phyloP scores from a whole-genome alignment of 2,113 vertebrate species.

The Pelmatolapia mariae region DNA sequence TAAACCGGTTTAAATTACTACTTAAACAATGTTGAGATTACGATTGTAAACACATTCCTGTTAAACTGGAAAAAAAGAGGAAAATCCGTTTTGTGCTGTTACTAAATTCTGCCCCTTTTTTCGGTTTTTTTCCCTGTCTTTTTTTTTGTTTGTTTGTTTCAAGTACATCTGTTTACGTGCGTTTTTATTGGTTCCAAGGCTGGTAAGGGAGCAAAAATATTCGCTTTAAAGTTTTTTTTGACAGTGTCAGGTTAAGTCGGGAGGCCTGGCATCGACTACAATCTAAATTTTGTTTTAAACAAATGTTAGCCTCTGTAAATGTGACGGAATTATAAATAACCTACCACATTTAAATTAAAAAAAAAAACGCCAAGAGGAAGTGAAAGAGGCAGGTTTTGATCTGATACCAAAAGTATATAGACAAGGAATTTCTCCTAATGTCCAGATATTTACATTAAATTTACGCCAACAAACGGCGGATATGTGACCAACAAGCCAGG shows the following conservation, averaged over 20 bases:
- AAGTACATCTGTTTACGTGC: background rate
- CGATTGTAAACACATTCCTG: background rate
- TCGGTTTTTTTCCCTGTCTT: rapidly evolving
- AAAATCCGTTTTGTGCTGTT: background rate
- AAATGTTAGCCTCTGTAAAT: background rate
- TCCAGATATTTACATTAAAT: background rate
- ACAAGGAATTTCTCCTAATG: background rate
- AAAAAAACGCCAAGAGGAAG: background rate
- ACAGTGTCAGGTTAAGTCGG: background rate
- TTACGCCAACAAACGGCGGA: conserved; percentile 14
- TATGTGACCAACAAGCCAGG: conserved; percentile 8
- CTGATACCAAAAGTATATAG: background rate
- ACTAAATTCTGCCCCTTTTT: background rate
- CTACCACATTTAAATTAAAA: background rate
- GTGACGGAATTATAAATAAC: background rate
- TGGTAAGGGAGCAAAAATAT: background rate
- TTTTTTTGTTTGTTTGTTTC: rapidly evolving
- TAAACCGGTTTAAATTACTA: background rate
- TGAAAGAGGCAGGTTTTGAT: background rate
- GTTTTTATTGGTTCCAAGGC: background rate
- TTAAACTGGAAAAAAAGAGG: background rate
- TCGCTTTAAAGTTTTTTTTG: background rate
- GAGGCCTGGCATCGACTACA: background rate
- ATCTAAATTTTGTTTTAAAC: background rate
- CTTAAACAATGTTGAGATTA: background rate